These are phyloP conservation scores for Galeopterus variegatus DNA, from an alignment of 2,113 vertebrate species.

Conservation along the genomic window DNA sequence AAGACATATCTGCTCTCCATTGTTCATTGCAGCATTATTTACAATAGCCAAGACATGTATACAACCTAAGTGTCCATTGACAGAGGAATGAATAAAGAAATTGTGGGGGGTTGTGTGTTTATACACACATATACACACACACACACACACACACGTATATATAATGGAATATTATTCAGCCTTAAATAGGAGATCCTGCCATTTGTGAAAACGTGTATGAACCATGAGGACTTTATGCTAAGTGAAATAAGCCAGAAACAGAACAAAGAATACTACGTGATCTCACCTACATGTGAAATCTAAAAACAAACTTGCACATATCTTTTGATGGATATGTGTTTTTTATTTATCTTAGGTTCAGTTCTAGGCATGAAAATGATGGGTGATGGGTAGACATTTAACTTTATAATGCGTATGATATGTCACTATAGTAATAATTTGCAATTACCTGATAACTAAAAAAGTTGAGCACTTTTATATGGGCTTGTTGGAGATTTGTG, in stretches of 20 bases:
- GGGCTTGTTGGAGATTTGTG: background rate
- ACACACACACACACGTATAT: background rate
- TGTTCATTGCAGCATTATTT: background rate
- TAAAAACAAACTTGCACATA: background rate
- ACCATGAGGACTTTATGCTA: background rate
- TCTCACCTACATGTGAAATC: background rate
- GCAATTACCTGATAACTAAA: background rate
- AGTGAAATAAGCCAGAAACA: background rate
- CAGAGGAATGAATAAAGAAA: background rate
- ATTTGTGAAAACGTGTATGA: background rate
- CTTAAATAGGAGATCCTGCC: background rate
- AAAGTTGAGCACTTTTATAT: background rate
- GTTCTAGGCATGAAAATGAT: background rate
- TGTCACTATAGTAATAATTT: background rate
- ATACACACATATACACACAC: too few relatives aligned
- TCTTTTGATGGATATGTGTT: background rate
- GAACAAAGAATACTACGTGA: background rate
- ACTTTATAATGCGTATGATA: background rate
- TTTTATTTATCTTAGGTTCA: conserved; percentile 34
- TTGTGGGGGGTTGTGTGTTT: background rate
- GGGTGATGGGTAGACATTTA: background rate
- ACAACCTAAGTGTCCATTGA: background rate
- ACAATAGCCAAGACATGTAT: background rate
- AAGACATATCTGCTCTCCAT: too few relatives aligned
- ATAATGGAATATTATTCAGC: background rate